Evolutionary conservation across 2,797 vertebrate genomes (phyloP), one percentile per base, ranked within the genome.

Genomic region (Petrocephalus schoutedeni): DNA sequence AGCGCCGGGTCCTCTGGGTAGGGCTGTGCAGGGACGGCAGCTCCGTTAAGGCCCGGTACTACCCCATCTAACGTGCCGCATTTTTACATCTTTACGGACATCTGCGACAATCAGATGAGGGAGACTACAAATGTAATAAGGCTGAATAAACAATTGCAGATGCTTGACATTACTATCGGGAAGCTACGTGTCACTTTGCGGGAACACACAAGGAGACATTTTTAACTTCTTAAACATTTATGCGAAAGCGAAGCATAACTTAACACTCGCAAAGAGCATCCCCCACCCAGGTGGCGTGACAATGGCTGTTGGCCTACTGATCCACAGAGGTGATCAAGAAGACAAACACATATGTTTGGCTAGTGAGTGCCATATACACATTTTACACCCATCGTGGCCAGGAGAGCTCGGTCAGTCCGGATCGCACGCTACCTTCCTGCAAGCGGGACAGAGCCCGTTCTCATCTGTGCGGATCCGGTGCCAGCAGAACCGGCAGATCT

Each of bases 401-500:
- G 6, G 36, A 6, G 3, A n/a, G 71, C 14, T 8, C 32, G 45
- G 71, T 45, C n/a, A n/a, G 45, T n/a, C 45, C 49, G 49, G 54
- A 59, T 16, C 6, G 0, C 6, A 4, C 16, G 12, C 36, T 95
- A 98, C 98, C 97, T 99, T 99, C 97, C 98, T 98, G 95, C 98
- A 99, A 92, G 98, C 98, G 90, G 98, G 98, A 94, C 98, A 99
- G 92, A 99, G 98, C 90, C 98, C 98, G 87, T 99, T 99, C 95
- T 99, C 98, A 91, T 99, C 98, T 96, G 98, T 99, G 94, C 98
- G 98, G 93, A 99, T 99, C 94, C 98, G 97, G 92, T 99, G 98
- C 98, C 98, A 99, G 96, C 98, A 99, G 94, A 99, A 99, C 92
- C 98, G 97, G 94, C 98, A 99, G 91, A 99, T 99, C 95, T 99